A percentile compares a stretch with the other conserved stretches of the same genome.
These are phyloP conservation scores for Pleuronectes platessa DNA, from an alignment of 2,113 vertebrate genomes.

Conservation along the genomic window DNA sequence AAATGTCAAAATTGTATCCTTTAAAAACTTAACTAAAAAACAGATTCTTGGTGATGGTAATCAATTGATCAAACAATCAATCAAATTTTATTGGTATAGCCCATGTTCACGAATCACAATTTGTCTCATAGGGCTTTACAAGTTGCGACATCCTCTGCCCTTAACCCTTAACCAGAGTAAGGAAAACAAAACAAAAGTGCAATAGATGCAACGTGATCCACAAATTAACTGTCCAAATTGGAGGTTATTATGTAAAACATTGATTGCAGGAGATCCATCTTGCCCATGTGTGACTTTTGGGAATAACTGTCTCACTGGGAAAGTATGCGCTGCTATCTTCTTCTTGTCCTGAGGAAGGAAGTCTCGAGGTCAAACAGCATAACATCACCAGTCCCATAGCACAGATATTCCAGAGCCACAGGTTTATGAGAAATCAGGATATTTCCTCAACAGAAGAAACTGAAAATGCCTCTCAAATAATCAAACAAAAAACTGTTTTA, in stretches of 20 bases:
- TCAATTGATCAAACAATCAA: too few species aligned
- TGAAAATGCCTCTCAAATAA: slow-evolving; percentile 31
- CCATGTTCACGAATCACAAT: too few species aligned
- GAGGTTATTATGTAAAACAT: slow-evolving; percentile 13
- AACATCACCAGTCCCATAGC: slow-evolving; percentile 34
- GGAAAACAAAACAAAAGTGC: too few species aligned
- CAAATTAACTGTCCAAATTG: background rate
- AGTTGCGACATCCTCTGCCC: too few species aligned
- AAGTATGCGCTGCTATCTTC: slow-evolving; percentile 69
- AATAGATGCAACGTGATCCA: too few species aligned
- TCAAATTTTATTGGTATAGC: too few species aligned
- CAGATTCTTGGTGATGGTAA: too few species aligned
- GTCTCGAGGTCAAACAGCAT: slow-evolving; percentile 46
- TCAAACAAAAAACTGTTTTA: slow-evolving; percentile 37
- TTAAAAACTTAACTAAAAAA: too few species aligned
- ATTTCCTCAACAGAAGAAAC: slow-evolving; percentile 41
- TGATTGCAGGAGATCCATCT: slow-evolving; percentile 11
- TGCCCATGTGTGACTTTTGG: slow-evolving; percentile 9
- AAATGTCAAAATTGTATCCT: background rate
- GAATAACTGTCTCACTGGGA: slow-evolving; percentile 48
- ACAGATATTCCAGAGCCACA: slow-evolving; percentile 9
- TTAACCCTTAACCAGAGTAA: too few species aligned
- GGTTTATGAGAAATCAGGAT: slow-evolving; percentile 70
- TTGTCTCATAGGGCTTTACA: too few species aligned
- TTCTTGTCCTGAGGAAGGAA: slow-evolving; percentile 77